Conservation (phyloP, 2,888 invertebrate genomes). For the Teinopalpus imperialis region DNA sequence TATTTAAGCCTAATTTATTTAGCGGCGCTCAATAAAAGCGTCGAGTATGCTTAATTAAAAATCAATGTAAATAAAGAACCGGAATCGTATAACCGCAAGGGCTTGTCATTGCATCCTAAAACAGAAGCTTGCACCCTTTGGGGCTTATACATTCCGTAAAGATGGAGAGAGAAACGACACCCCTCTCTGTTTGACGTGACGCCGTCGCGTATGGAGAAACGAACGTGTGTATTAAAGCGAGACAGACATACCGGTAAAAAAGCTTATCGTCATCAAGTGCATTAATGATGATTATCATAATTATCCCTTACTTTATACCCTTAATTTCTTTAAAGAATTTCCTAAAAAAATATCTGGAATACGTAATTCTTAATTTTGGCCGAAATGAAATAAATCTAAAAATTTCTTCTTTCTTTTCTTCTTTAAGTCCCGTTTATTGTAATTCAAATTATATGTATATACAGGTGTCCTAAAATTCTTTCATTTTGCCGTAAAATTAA, state of each 20-base stretch:
- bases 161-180: slow-evolving; percentile 43
- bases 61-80: slow-evolving; percentile 15
- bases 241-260: slow-evolving; percentile 40
- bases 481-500: too few species aligned
- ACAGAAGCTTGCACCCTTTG: slow-evolving; percentile 40
- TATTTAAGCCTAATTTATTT: too few species aligned
- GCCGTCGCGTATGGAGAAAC: slow-evolving; percentile 33
- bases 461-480: too few species aligned
- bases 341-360: too few species aligned
- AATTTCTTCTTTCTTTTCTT: too few species aligned
- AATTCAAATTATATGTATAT: too few species aligned
- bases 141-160: slow-evolving; percentile 40
- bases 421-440: too few species aligned
- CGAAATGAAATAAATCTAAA: too few species aligned
- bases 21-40: slow-evolving; percentile 5
- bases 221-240: slow-evolving; percentile 34
- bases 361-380: too few species aligned
- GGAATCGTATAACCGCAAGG: slow-evolving; percentile 8
- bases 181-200: slow-evolving; percentile 35
- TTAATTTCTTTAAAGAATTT: too few species aligned
- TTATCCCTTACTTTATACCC: too few species aligned
- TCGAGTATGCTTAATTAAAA: neutral
- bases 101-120: slow-evolving; percentile 14
- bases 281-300: too few species aligned
- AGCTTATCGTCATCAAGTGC: slow-evolving; percentile 29